phyloP scores from a whole-genome alignment of 1,140 invertebrate genomes.

The Euura saliciscinereae region DNA sequence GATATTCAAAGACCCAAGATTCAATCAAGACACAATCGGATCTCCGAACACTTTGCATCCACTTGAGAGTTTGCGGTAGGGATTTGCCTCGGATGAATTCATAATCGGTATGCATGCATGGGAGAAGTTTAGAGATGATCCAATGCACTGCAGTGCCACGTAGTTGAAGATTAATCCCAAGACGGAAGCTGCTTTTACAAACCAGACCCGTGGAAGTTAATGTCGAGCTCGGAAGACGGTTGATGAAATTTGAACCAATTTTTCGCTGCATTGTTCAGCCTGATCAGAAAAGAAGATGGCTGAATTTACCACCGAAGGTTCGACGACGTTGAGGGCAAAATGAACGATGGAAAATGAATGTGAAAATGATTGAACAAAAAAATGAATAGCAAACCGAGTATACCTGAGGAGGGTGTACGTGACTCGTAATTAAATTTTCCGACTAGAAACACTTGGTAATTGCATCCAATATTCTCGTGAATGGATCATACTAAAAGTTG shows the following conservation, averaged over 20 bases:
- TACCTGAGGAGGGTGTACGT: not conserved
- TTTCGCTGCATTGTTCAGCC: not conserved
- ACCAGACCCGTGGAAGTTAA: too few relatives aligned
- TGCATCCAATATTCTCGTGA: constrained; percentile 1
- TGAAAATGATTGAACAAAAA: not conserved
- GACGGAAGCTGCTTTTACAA: constrained; percentile 13
- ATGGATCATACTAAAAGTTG: not conserved
- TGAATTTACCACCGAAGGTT: not conserved
- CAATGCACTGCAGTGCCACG: too few relatives aligned
- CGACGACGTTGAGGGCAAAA: too few relatives aligned
- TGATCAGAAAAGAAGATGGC: not conserved
- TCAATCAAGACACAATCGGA: too few relatives aligned
- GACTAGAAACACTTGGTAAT: not conserved
- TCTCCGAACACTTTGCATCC: too few relatives aligned
- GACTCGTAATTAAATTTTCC: not conserved
- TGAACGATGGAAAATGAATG: not conserved
- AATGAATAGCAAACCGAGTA: too few relatives aligned
- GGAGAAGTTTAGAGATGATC: too few relatives aligned
- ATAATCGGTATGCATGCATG: too few relatives aligned
- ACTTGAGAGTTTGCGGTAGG: too few relatives aligned
- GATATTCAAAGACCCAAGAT: too few relatives aligned
- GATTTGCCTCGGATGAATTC: too few relatives aligned
- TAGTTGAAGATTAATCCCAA: not conserved
- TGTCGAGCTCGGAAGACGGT: too few relatives aligned
- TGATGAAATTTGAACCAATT: not conserved